phyloP scores from a whole-genome alignment of 2,797 vertebrate genomes.

The Pteropus rufus region DNA sequence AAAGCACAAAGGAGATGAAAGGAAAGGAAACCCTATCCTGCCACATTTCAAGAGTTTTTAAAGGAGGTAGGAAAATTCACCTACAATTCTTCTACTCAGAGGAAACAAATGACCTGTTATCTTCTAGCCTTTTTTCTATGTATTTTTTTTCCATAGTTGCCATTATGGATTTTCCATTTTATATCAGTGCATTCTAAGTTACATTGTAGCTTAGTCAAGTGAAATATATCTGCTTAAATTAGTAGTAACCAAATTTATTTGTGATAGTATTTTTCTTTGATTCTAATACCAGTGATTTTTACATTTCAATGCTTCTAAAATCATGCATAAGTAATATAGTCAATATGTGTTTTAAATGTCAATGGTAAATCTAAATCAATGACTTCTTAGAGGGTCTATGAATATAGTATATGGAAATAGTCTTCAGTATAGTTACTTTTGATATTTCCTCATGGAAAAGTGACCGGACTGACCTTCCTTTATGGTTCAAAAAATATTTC shows the following conservation, averaged over 20 bases:
- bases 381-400: not conserved
- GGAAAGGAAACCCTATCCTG: not conserved
- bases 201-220: not conserved
- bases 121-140: not conserved
- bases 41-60: not conserved
- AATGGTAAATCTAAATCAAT: not conserved
- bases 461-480: not conserved
- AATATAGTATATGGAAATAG: not conserved
- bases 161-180: not conserved
- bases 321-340: not conserved
- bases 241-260: not conserved
- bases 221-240: not conserved
- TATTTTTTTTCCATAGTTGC: not conserved
- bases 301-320: slow-evolving; percentile 32
- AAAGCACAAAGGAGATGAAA: not conserved
- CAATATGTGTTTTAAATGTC: not conserved
- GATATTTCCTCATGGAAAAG: not conserved
- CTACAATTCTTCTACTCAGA: not conserved
- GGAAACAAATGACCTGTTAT: not conserved
- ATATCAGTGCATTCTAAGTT: not conserved
- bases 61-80: not conserved
- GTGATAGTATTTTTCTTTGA: not conserved
- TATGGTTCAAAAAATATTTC: slow-evolving; percentile 22
- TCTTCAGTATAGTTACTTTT: not conserved
- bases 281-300: not conserved